Evolutionary conservation across 2,113 vertebrate species (phyloP), one percentile per base, ranked within the genome.

Genomic region (Delphinapterus leucas): DNA sequence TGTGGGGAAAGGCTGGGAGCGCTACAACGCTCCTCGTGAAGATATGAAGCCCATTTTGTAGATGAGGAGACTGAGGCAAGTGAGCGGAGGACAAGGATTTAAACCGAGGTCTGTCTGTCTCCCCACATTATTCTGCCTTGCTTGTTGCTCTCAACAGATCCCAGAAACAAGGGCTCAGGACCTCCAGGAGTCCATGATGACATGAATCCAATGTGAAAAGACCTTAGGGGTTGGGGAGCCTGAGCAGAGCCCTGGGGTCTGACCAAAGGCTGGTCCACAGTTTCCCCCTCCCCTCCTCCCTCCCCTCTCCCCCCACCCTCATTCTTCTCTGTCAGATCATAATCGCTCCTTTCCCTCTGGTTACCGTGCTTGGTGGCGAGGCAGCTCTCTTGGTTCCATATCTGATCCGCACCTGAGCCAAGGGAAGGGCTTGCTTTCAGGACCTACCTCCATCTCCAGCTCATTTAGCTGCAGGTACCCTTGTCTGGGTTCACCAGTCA

Each of bases 401-500:
- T 82, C 90, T 71, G 79, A 90, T 53, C 90, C 0, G 0, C 71
- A 10, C 76, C 70, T 15, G 65, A 92, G 80, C 74, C 53, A 1
- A 71, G 58, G 44, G 28, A 83, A 71, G 20, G 74, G 53, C 28
- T 61, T 33, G 73, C 86, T 67, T 81, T 7, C 36, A 1, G 76
- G 33, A 90, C 38, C 70, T 26, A 2, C 73, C 49, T 90, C 80
- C 15, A 8, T 41, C 79, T 88, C 74, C 53, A 63, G 86, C 80
- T 90, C 94, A 83, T 93, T 92, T 53, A 49, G 28, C 68, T 73
- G 81, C 74, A 36, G 82, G 88, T n/a, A 1, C 61, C 61, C 88
- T 79, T 38, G 67, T 91, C 88, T 77, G 84, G 25, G 58, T 71
- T 79, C 83, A 21, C 89, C 81, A 61, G 49, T 60, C 80, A 79